Evolutionary conservation across 2,113 vertebrate species (phyloP).

Genomic region (Ranitomeya imitator): DNA sequence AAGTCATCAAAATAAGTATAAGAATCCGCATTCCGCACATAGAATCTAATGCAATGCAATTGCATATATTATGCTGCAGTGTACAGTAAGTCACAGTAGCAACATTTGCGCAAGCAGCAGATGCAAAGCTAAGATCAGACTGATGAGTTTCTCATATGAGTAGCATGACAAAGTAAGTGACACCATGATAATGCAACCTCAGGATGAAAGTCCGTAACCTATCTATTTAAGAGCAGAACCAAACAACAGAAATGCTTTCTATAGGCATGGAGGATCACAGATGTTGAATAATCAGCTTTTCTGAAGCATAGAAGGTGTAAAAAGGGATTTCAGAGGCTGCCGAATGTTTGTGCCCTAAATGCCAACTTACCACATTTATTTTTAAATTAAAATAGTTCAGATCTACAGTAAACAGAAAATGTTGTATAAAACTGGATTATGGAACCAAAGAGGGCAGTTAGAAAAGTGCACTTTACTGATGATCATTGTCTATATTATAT

Average conservation of each 20-base stretch:
- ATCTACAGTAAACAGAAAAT: neutral
- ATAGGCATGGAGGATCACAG: conserved; percentile 39
- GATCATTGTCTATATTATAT: neutral
- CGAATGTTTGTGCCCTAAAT: conserved; percentile 29
- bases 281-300: conserved; percentile 45
- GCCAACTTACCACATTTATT: conserved; percentile 31
- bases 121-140: conserved; percentile 9
- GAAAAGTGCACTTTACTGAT: neutral
- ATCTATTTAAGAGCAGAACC: conserved; percentile 42
- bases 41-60: neutral
- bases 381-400: conserved; percentile 9
- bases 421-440: neutral
- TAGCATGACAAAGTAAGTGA: conserved; percentile 30
- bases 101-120: neutral
- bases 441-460: neutral
- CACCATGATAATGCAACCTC: conserved; percentile 33
- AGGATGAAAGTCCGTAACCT: conserved; percentile 45
- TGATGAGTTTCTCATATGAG: conserved; percentile 24
- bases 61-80: neutral
- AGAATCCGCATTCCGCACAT: neutral
- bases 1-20: neutral
- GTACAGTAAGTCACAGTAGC: neutral
- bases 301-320: conserved; percentile 30
- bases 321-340: conserved; percentile 23
- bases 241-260: conserved; percentile 40